Evolutionary conservation across 2,888 invertebrate species (phyloP).

Genomic region (Kryphioiulus occultus): DNA sequence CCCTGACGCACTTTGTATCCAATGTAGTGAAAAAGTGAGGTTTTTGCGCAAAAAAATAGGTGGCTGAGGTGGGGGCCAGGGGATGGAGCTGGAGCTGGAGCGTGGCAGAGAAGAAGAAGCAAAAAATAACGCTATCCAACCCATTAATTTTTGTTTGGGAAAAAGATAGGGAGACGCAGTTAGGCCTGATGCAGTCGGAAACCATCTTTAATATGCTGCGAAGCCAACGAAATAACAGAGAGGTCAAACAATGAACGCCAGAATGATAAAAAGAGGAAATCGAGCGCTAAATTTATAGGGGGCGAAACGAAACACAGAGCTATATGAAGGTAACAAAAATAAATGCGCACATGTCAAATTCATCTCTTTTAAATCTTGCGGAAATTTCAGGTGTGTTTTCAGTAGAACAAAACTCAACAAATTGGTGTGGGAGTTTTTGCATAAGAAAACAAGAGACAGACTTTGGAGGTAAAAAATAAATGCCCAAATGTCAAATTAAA

Average conservation of each 20-base stretch:
- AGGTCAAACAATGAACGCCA: slow-evolving; percentile 18
- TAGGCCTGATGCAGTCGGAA: neutral
- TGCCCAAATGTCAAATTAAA: no score
- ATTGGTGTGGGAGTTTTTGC: no score
- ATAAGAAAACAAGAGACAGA: no score
- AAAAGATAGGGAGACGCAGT: neutral
- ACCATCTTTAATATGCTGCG: slow-evolving; percentile 35
- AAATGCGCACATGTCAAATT: no score
- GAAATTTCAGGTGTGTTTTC: no score
- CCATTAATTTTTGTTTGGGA: slow-evolving; percentile 30
- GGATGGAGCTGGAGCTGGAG: neutral
- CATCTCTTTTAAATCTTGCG: no score
- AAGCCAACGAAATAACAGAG: slow-evolving; percentile 2
- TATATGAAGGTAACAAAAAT: no score
- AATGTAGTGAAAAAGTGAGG: slow-evolving; percentile 35
- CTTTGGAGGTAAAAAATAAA: no score
- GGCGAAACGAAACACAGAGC: neutral
- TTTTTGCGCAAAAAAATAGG: neutral
- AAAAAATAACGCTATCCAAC: slow-evolving; percentile 10
- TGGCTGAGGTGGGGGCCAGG: neutral
- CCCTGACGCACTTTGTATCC: neutral
- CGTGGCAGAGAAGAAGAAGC: neutral
- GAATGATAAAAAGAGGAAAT: slow-evolving; percentile 17
- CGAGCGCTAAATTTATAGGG: slow-evolving; percentile 7
- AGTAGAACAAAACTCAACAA: no score